Conservation (phyloP, 2,113 vertebrate species). For the Galemys pyrenaicus region DNA sequence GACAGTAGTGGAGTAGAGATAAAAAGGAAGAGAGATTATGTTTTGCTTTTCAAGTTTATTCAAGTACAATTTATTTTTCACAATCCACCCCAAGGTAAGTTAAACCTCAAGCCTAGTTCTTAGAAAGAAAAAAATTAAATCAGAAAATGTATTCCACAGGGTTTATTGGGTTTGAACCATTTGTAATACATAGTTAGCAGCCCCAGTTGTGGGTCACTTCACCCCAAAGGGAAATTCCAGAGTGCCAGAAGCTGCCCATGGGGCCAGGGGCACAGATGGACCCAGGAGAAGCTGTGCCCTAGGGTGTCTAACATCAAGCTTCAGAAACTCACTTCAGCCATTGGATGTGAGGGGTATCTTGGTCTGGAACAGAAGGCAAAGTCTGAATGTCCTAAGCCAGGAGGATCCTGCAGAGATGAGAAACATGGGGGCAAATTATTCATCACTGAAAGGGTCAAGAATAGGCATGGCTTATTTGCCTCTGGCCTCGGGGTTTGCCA, state of each 20-base stretch:
- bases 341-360: fast-evolving
- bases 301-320: background rate
- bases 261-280: background rate
- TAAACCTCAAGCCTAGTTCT: background rate
- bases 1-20: too few species aligned
- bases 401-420: background rate
- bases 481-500: background rate
- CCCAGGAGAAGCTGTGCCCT: background rate
- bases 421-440: background rate
- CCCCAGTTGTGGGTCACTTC: too few species aligned
- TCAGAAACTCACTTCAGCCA: background rate
- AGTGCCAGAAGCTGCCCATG: background rate
- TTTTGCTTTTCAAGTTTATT: background rate
- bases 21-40: background rate
- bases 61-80: background rate
- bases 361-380: background rate
- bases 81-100: background rate
- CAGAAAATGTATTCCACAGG: background rate
- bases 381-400: background rate
- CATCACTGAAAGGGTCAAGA: background rate
- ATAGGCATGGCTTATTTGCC: background rate
- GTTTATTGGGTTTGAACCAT: background rate
- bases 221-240: background rate
- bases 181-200: background rate
- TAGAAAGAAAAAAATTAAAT: background rate